These are phyloP conservation scores for Synergus laeviventris DNA, from an alignment of 2,888 invertebrate species.

Conservation along the genomic window DNA sequence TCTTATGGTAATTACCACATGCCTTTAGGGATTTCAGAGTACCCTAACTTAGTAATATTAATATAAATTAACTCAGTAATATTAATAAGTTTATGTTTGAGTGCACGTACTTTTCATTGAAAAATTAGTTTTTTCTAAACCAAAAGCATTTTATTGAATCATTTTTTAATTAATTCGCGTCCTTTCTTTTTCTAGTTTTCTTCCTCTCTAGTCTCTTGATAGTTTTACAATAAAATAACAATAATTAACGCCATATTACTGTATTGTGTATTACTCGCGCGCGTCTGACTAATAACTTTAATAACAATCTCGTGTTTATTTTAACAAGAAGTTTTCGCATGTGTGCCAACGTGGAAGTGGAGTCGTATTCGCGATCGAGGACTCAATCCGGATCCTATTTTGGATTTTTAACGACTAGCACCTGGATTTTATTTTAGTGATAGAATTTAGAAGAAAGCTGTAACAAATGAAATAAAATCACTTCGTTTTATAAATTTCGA, in stretches of 20 bases:
- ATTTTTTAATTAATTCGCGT: background rate
- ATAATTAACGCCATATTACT: constrained; percentile 13
- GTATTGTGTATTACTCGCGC: constrained; percentile 30
- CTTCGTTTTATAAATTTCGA: constrained; percentile 26
- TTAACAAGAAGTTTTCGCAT: constrained; percentile 10
- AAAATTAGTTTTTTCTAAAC: background rate
- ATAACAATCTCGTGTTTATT: constrained; percentile 41
- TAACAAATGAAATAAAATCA: constrained; percentile 12
- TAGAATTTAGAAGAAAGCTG: background rate
- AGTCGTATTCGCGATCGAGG: constrained; percentile 1
- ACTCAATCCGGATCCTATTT: constrained; percentile 28
- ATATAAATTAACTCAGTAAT: background rate
- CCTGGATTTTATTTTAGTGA: constrained; percentile 12
- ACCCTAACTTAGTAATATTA: background rate
- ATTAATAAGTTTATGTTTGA: background rate
- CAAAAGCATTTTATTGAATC: background rate
- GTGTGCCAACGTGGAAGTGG: constrained; percentile 28
- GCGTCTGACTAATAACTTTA: constrained; percentile 38
- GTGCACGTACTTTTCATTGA: background rate
- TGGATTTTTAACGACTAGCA: constrained; percentile 2
- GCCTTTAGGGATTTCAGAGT: background rate
- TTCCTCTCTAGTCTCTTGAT: background rate
- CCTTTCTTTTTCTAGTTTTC: background rate
- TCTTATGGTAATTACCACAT: no score
- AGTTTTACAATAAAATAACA: constrained; percentile 32